A percentile compares a stretch with the other conserved stretches of the same genome.
These are phyloP conservation scores for Cebus imitator DNA, from an alignment of 2,113 vertebrate species.

Conservation along the genomic window DNA sequence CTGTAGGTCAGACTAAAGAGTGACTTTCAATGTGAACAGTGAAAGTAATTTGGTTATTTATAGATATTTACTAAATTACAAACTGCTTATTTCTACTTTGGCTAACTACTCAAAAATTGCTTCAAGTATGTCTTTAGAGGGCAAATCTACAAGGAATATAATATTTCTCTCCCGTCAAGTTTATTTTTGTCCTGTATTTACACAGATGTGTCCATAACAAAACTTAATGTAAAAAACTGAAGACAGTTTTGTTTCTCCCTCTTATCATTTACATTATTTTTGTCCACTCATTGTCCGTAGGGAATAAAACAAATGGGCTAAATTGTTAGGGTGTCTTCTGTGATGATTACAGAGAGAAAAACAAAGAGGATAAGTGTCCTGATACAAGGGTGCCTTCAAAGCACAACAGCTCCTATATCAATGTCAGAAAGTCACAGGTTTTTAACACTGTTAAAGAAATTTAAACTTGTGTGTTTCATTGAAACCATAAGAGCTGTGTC, in stretches of 20 bases:
- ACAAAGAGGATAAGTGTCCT: not conserved
- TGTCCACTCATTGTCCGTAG: not conserved
- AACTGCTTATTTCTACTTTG: constrained; percentile 32
- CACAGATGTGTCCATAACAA: not conserved
- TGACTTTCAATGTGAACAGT: constrained; percentile 60
- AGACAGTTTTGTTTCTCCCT: not conserved
- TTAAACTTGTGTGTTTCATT: not conserved
- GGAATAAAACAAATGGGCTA: not conserved
- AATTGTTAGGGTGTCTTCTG: not conserved
- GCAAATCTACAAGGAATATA: not conserved
- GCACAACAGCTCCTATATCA: not conserved
- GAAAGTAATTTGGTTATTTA: constrained; percentile 50
- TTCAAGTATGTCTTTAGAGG: constrained; percentile 23
- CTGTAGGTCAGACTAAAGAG: constrained; percentile 43
- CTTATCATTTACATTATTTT: not conserved
- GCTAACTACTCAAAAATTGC: constrained; percentile 49
- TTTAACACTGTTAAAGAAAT: not conserved
- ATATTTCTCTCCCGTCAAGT: not conserved
- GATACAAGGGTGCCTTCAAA: not conserved
- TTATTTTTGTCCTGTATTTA: not conserved
- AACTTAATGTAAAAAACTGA: not conserved
- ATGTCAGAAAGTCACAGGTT: not conserved
- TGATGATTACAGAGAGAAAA: not conserved
- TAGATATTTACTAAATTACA: constrained; percentile 37
- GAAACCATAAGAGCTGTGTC: not conserved